Base-by-base conservation (phyloP, 2,888 invertebrate genomes). In the Ichneumoninae sp. region DNA sequence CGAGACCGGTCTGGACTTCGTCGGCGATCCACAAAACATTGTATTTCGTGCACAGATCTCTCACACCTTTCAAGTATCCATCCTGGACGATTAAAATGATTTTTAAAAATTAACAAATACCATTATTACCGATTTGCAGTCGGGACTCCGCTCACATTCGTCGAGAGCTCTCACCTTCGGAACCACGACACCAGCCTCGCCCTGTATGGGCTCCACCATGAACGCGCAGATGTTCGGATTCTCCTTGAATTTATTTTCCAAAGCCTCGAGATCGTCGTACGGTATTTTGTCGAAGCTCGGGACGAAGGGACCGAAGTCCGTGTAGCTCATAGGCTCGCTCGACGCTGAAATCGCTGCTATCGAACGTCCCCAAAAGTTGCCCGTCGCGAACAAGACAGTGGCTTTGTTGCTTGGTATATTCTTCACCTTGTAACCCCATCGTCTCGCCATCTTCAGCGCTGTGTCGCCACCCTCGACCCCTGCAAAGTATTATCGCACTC, bases 201-300 rank as follows among this genome's bases (percentile, higher is more conserved):
- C 98, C 94, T 98, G 98, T 87, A 98, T 97, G 0, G 98, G 97
- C 93, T 98, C 98, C 76, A 97, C 96, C 97, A 98, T 97, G 92
- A 97, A 98, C 0, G 96, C 97, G 90, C 96, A 96, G 5, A 97
- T 96, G 36, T 91, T 89, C 0, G 96, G 96, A 91, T 97, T 96
- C 87, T 95, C 94, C 47, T 90, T 89, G 16, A 93, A 88, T 50
- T 88, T 91, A 1, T 83, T 95, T 94, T 97, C 97, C 7, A 98
- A 93, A 8, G 96, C 96, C 0, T 89, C 88, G 10, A 97, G 92
- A 91, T 98, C 96, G 92, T 98, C 95, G 93, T 96, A 98, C 0
- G 97, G 97, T 33, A 98, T 95, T 80, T 96, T 95, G 63, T 95
- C 94, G 91, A 97, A 97, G 26, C 96, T 96, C 0, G 98, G 97